A percentile compares a stretch with the other conserved stretches of the same genome.
These are phyloP conservation scores for Hypotaenidia philippensis DNA, from an alignment of 2,797 vertebrate genomes.

Conservation along the genomic window DNA sequence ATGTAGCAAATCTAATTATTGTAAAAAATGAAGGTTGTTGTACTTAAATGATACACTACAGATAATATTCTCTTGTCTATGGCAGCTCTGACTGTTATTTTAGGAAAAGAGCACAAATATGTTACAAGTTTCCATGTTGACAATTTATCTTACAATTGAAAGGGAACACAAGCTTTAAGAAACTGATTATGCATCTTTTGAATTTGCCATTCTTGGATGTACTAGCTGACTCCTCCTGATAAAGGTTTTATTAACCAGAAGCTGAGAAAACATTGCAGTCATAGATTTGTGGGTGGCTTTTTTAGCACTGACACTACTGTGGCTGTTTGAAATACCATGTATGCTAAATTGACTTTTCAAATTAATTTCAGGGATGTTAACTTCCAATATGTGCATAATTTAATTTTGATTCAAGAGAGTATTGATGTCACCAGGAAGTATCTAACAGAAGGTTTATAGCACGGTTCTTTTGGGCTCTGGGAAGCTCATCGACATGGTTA, in stretches of 20 bases:
- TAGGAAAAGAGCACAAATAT: not conserved
- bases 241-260: not conserved
- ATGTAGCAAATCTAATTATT: conserved; percentile 26
- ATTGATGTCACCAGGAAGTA: not conserved
- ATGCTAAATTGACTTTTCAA: conserved; percentile 56
- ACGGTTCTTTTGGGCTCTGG: not conserved
- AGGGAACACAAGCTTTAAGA: not conserved
- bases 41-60: not conserved
- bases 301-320: not conserved
- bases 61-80: not conserved
- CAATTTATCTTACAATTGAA: not conserved
- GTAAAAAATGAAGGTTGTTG: not conserved
- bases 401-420: conserved; percentile 42
- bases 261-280: not conserved
- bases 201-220: not conserved
- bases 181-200: not conserved
- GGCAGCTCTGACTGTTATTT: not conserved
- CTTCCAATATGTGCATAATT: conserved; percentile 35
- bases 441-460: not conserved
- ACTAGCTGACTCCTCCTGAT: not conserved
- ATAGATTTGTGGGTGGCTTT: not conserved
- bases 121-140: not conserved
- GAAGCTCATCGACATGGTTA: not conserved
- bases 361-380: conserved; percentile 70
- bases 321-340: conserved; percentile 46